phyloP scores from a whole-genome alignment of 2,113 vertebrate species.

The Tilapia sparmanii region DNA sequence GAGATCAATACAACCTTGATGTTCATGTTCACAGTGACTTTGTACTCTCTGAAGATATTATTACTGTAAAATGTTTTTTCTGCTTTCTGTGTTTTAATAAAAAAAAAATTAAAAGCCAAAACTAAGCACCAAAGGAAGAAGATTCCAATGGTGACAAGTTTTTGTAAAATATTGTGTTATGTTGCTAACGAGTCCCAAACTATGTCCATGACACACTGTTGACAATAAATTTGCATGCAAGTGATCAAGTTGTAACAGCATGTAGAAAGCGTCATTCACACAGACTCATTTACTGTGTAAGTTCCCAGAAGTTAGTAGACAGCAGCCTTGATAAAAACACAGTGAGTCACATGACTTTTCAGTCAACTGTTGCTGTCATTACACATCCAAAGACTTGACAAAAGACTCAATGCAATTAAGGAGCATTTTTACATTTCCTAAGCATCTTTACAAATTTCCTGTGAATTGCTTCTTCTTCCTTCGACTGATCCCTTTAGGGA shows the following conservation, averaged over 20 bases:
- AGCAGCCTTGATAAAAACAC: background rate
- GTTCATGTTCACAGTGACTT: background rate
- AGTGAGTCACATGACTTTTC: background rate
- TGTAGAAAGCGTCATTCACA: background rate
- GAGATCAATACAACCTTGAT: background rate
- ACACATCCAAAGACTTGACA: background rate
- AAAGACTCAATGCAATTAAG: background rate
- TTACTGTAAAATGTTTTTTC: background rate
- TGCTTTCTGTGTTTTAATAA: background rate
- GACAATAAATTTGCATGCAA: background rate
- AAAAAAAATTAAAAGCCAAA: background rate
- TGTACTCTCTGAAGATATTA: background rate
- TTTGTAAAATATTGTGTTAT: background rate
- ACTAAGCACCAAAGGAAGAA: background rate
- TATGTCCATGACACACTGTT: background rate
- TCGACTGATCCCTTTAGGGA: background rate
- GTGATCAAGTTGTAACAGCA: background rate
- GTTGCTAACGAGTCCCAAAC: background rate
- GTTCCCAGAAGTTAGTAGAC: background rate
- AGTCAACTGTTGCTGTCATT: background rate
- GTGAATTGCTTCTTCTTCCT: background rate
- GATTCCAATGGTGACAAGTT: background rate
- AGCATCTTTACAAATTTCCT: background rate
- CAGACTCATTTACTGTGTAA: background rate
- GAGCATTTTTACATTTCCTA: background rate